Evolutionary conservation across 2,113 vertebrate genomes (phyloP).

Genomic region (Emydocephalus ijimae): DNA sequence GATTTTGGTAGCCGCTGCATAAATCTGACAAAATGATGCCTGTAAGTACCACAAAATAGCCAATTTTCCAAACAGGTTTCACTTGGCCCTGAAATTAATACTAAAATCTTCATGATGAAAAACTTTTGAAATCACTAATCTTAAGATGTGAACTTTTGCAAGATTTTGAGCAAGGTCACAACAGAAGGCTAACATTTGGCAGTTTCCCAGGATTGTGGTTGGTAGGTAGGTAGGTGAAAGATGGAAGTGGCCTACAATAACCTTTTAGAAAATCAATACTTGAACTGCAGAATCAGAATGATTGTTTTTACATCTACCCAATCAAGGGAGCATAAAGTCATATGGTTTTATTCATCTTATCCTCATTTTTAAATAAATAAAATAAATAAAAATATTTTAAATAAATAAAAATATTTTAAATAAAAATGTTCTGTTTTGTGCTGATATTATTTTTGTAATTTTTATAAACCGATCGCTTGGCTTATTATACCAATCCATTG

Average conservation of each 20-base stretch:
- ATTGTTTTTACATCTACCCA: background rate
- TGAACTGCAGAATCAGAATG: background rate
- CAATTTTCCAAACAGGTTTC: background rate
- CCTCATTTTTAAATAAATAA: background rate
- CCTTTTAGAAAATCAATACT: background rate
- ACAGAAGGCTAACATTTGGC: background rate
- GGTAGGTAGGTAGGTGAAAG: background rate
- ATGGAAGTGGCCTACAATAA: background rate
- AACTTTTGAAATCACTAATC: background rate
- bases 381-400: too few relatives aligned
- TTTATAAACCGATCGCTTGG: background rate
- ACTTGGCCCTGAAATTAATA: background rate
- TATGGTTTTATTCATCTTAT: background rate
- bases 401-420: background rate
- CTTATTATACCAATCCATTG: background rate
- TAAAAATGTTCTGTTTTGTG: background rate
- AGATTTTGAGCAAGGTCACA: background rate
- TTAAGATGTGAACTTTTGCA: background rate
- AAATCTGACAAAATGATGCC: background rate
- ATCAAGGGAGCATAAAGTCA: background rate
- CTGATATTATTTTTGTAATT: background rate
- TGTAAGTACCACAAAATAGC: background rate
- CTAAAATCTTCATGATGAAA: background rate
- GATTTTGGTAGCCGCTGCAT: background rate
- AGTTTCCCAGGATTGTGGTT: background rate